phyloP scores from a whole-genome alignment of 2,888 invertebrate species.

The Hartigia nigra region DNA sequence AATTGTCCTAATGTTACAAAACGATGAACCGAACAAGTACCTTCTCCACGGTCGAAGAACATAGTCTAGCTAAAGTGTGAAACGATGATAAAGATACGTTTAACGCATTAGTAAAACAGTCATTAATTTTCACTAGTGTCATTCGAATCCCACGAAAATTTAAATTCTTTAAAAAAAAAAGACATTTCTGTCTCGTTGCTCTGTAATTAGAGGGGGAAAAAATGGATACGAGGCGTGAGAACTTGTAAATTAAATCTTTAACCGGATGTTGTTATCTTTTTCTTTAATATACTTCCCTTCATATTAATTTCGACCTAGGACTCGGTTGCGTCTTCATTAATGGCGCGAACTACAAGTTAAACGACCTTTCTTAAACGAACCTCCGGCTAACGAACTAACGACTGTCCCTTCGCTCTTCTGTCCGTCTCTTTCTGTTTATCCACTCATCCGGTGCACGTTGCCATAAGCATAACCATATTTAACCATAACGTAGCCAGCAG shows the following conservation, averaged over 20 bases:
- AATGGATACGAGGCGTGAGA: not conserved
- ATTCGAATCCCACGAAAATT: not conserved
- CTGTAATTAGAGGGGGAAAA: not conserved
- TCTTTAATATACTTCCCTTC: not conserved
- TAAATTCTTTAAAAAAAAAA: not conserved
- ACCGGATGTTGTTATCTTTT: not conserved
- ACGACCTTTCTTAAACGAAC: slow-evolving; percentile 1
- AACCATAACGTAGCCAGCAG: slow-evolving; percentile 6
- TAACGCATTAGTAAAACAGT: not conserved
- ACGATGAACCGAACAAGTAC: not conserved
- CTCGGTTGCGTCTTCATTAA: not conserved
- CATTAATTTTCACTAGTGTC: not conserved
- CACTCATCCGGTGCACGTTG: not conserved
- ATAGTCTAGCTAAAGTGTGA: not conserved
- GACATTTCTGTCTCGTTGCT: not conserved
- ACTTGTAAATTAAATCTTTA: not conserved
- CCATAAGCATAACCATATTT: slow-evolving; percentile 11
- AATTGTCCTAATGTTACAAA: not conserved
- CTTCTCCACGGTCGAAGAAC: not conserved
- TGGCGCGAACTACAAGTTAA: not conserved
- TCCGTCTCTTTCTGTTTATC: not conserved
- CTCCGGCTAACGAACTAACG: not conserved
- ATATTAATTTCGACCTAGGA: not conserved
- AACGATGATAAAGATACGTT: not conserved
- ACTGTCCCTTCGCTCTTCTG: not conserved